phyloP scores from a whole-genome alignment of 92 coral and sea anemone genomes.

The Phenganax stokvisi region DNA sequence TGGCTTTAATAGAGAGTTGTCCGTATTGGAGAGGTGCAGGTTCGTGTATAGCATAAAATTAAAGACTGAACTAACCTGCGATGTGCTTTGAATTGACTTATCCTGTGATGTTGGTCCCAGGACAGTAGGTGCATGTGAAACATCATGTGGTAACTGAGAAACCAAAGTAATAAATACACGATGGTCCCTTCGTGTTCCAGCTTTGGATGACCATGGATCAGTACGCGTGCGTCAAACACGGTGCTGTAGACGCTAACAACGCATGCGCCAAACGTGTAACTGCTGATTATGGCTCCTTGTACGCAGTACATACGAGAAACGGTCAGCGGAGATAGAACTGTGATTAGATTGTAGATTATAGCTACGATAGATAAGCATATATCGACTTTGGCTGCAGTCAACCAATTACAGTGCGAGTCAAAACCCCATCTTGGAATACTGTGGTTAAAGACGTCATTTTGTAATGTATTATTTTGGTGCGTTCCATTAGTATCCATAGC shows the following conservation, averaged over 20 bases:
- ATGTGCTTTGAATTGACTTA: constrained; percentile 11
- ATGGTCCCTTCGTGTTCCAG: neutral
- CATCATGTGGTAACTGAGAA: constrained; percentile 10
- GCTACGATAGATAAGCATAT: neutral
- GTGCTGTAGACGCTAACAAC: neutral
- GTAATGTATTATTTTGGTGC: too few species aligned
- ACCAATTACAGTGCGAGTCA: constrained; percentile 11
- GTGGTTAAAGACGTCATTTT: too few species aligned
- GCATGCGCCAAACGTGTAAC: constrained; percentile 2
- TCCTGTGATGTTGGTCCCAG: constrained; percentile 13
- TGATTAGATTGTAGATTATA: constrained; percentile 9
- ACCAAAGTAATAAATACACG: neutral
- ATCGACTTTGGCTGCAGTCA: neutral
- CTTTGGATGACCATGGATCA: neutral
- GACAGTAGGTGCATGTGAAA: constrained; percentile 23
- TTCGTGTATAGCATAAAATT: neutral
- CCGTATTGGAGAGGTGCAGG: neutral
- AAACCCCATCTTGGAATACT: constrained; percentile 19
- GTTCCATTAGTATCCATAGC: neutral
- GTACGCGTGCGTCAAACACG: constrained; percentile 6
- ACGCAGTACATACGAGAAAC: neutral
- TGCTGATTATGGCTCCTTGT: constrained; percentile 12
- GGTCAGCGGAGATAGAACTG: neutral
- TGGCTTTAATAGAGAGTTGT: neutral
- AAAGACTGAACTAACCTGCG: constrained; percentile 1